phyloP scores from a whole-genome alignment of 30 jellyfish, hydroid and myxozoan species.

The Euphysa ruthae region DNA sequence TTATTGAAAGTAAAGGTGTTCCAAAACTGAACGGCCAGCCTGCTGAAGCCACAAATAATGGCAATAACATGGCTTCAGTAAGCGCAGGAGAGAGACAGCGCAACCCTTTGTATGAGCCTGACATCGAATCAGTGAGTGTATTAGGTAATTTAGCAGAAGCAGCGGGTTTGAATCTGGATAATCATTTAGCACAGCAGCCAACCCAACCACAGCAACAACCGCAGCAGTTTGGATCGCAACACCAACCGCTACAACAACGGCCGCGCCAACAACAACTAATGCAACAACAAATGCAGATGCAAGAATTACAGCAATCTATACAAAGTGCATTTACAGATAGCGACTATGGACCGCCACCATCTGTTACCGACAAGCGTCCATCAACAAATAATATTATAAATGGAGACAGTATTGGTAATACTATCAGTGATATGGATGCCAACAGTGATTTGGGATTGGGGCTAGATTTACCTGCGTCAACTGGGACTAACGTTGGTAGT shows the following conservation, averaged over 20 bases:
- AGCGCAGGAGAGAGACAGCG: neutral
- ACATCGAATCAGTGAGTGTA: constrained; percentile 34
- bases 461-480: neutral
- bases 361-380: neutral
- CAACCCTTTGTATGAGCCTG: constrained; percentile 11
- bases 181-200: neutral
- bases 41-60: neutral
- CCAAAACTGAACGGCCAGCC: neutral
- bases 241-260: neutral
- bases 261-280: neutral
- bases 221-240: neutral
- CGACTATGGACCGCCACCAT: neutral
- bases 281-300: neutral
- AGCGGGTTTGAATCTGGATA: neutral
- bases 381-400: neutral
- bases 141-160: constrained; percentile 24
- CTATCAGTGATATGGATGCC: constrained; percentile 22
- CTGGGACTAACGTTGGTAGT: constrained; percentile 6
- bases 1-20: neutral
- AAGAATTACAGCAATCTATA: neutral
- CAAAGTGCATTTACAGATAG: neutral
- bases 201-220: neutral
- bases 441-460: neutral
- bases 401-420: constrained; percentile 29
- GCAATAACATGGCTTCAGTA: neutral